phyloP scores from a whole-genome alignment of 2,113 vertebrate genomes.

The Laterallus jamaicensis region DNA sequence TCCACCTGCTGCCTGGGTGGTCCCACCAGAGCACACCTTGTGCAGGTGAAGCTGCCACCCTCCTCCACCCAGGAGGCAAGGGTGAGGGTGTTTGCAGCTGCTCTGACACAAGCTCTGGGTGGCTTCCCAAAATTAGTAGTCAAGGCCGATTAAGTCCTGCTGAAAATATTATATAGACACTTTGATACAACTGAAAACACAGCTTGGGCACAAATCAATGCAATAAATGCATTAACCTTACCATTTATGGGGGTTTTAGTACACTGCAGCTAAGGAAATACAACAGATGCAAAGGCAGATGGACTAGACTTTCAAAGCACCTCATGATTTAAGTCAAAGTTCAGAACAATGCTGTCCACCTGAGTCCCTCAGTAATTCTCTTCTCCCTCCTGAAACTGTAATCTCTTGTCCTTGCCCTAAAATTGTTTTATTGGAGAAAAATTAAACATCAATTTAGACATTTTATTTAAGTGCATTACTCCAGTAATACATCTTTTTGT shows the following conservation, averaged over 20 bases:
- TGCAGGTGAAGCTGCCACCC: neutral
- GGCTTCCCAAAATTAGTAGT: neutral
- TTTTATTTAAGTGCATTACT: neutral
- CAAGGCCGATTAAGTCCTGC: neutral
- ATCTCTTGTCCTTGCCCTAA: too few relatives aligned
- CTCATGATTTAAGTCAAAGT: neutral
- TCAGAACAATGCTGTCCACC: neutral
- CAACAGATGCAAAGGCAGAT: neutral
- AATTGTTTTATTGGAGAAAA: neutral
- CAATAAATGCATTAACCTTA: neutral
- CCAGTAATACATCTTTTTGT: neutral
- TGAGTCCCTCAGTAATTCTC: neutral
- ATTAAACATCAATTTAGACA: neutral
- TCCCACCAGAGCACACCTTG: neutral
- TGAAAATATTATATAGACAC: neutral
- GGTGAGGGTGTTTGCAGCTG: too few relatives aligned
- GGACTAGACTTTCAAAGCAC: fast-evolving
- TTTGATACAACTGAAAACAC: neutral
- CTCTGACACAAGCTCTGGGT: too few relatives aligned
- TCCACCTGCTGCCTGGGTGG: neutral
- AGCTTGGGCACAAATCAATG: neutral
- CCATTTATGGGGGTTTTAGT: neutral
- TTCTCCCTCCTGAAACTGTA: neutral
- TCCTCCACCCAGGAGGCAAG: too few relatives aligned
- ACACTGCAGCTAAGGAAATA: neutral